Percentiles rank a stretch among this genome's conserved stretches.
Evolutionary conservation across 2,113 vertebrate genomes (phyloP).

Genomic region (Piaya cayana): DNA sequence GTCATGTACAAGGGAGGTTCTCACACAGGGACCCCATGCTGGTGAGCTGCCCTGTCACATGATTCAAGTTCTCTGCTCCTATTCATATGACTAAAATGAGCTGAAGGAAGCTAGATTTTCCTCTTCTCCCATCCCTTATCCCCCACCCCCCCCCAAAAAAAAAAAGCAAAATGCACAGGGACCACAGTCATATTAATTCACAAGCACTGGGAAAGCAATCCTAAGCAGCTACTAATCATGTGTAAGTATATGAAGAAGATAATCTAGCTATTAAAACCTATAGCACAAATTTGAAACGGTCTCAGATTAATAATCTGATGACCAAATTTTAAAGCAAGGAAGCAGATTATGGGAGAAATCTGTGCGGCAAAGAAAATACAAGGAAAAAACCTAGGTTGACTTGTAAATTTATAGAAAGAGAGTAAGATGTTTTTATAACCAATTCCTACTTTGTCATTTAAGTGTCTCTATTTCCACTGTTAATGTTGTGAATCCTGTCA

Average conservation of each 20-base stretch:
- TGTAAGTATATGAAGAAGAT: not conserved
- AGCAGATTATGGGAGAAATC: not conserved
- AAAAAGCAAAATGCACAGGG: conserved; percentile 1
- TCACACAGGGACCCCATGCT: conserved; percentile 65
- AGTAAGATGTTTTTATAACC: not conserved
- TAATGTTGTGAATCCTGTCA: not conserved
- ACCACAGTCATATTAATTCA: not conserved
- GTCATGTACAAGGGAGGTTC: conserved; percentile 66
- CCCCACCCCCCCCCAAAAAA: not conserved
- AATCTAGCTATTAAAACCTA: conserved; percentile 11
- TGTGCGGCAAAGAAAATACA: not conserved
- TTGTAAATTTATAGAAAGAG: not conserved
- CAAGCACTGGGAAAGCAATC: conserved; percentile 1
- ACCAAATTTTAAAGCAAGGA: not conserved
- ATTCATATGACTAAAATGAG: conserved; percentile 54
- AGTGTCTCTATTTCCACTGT: not conserved
- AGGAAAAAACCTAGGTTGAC: not conserved
- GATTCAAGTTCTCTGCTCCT: conserved; percentile 29
- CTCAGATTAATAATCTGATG: not conserved
- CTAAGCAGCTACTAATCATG: conserved; percentile 8
- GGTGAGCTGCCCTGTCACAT: conserved; percentile 54
- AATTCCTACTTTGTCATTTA: not conserved
- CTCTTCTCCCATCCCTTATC: no score
- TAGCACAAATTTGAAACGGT: not conserved
- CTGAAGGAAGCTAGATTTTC: conserved; percentile 8